Evolutionary conservation across 2,113 vertebrate species (phyloP), one percentile per base, ranked within the genome.

Genomic region (Plestiodon gilberti): DNA sequence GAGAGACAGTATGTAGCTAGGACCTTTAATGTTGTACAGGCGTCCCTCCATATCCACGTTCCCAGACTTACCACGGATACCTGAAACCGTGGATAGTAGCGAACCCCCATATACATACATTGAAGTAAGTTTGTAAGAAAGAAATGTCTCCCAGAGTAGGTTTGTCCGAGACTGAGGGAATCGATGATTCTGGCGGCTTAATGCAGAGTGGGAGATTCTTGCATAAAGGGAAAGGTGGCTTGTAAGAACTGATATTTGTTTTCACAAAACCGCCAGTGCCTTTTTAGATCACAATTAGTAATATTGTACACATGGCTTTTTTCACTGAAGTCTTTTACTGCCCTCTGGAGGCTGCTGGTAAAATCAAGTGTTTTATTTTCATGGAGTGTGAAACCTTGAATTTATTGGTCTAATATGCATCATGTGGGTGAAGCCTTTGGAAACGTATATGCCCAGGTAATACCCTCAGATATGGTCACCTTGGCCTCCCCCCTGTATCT

Each of bases 311-410:
- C 59, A 25, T 22, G 23, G 4, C 33, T 17, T 84, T n/a, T 81
- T 88, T 81, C 62, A 57, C 40, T 0, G 17, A 80, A 64, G 90
- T 91, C 92, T 92, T 89, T 65, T 81, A 90, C 2, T 93, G 95
- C 94, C 95, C 94, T 94, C 95, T 95, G 91, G 92, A 94, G 95
- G 90, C 70, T 81, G 0, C 25, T 38, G 4, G 52, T 33, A 85
- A 87, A 90, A 80, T 35, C 8, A 48, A 30, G 3, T 14, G 6
- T 82, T 84, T 35, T 9, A 71, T 89, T 81, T 73, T 57, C 1
- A 0, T 0, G 48, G 17, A n/a, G 11, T 62, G 55, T 65, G 23
- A 81, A 90, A 84, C 2, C 9, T 0, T 0, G 0, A 4, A 0
- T 10, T 81, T 89, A 35, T 30, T 10, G 20, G 52, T 13, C 13